Evolutionary conservation across 1,140 invertebrate genomes (phyloP), one percentile per base, ranked within the genome.

Genomic region (Stegodyphus dumicola): DNA sequence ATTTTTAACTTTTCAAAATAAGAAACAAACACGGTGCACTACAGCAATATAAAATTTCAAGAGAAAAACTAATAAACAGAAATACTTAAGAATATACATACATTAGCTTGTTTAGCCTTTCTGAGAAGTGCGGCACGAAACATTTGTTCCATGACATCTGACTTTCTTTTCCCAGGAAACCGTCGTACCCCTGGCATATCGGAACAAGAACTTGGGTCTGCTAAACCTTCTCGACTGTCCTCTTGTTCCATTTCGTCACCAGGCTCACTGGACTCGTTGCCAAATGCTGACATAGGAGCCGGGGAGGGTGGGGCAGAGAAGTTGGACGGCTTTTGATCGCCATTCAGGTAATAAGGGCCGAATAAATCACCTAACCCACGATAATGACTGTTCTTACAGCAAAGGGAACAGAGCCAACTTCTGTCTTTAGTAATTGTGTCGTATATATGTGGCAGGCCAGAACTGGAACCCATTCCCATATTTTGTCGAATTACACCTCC

Each of bases 381-480:
- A 85, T 94, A 93, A 91, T 97, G 96, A 9, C 96, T 96, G 6
- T 95, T 95, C 86, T 94, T 93, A 89, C 95, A 95, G 90, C 97
- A 99, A 88, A 99, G 96, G 10, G 95, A 95, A 91, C 97, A 99
- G 51, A 96, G 93, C 97, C 97, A 98, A 56, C 93, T 94, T 6
- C 92, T 92, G 90, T 97, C 96, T 49, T 83, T 81, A 10, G 78
- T 87, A 33, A 83, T 77, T 10, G 79, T 75, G 53, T 87, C 86
- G 49, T 87, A 87, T 15, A 87, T 76, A 69, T 78, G 86, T 7
- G 86, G 77, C n/a, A 81, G 60, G 9, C n/a, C 51, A 5, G 13
- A n/a, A 56, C 53, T 70, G 6, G 64, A 15, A 17, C n/a, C 48
- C 77, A 81, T 54, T 11, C 56, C 64, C 53, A 80, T 11, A 13